phyloP scores from a whole-genome alignment of 2,797 vertebrate genomes.

The Alexandromys oeconomus region DNA sequence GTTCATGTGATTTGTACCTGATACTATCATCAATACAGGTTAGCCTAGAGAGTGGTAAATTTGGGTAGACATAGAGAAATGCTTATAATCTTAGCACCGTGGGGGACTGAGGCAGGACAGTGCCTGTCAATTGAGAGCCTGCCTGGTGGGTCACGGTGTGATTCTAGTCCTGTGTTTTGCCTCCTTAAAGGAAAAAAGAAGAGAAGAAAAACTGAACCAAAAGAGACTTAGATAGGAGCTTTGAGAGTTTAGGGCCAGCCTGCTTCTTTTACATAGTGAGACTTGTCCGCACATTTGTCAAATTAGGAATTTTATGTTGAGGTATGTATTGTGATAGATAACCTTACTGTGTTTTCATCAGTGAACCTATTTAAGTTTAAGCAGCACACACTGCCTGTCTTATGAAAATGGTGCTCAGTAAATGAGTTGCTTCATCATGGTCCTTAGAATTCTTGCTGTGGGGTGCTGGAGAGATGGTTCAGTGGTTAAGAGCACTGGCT shows the following conservation, averaged over 20 bases:
- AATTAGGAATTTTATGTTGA: neutral
- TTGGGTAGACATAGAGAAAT: neutral
- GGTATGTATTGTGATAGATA: fast-evolving
- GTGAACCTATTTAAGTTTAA: neutral
- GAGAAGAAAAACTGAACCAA: neutral
- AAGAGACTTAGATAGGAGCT: neutral
- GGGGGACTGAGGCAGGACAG: neutral
- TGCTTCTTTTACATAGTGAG: neutral
- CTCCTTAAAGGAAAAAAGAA: neutral
- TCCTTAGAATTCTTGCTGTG: fast-evolving
- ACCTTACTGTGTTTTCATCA: fast-evolving
- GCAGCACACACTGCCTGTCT: neutral
- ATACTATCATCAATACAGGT: too few species aligned
- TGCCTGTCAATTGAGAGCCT: neutral
- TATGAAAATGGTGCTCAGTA: neutral
- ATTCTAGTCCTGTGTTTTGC: neutral
- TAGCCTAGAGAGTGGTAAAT: neutral
- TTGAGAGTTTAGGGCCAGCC: neutral
- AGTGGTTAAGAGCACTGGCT: too few species aligned
- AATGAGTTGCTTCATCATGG: fast-evolving
- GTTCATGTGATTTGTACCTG: neutral
- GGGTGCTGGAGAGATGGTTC: too few species aligned
- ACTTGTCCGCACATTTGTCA: neutral
- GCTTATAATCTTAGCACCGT: neutral
- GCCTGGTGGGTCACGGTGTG: neutral